A percentile compares a stretch with the other conserved stretches of the same genome.
phyloP scores from a whole-genome alignment of 2,888 invertebrate species.

The Encarsia formosa region DNA sequence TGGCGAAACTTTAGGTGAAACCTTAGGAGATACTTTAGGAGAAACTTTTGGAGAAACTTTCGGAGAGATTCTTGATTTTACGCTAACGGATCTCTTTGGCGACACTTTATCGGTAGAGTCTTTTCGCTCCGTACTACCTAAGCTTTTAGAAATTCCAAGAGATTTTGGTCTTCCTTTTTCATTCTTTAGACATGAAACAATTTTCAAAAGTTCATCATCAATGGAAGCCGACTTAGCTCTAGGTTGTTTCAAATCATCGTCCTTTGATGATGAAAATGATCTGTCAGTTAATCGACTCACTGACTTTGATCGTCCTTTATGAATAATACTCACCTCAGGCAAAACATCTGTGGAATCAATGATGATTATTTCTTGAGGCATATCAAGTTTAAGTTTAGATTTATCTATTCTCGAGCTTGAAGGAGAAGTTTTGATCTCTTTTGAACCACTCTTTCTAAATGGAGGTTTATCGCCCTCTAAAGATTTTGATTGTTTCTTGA shows the following conservation, averaged over 20 bases:
- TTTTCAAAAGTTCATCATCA: slow-evolving; percentile 46
- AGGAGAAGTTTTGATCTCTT: slow-evolving; percentile 41
- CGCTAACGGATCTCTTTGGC: slow-evolving; percentile 38
- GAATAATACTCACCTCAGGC: slow-evolving; percentile 48
- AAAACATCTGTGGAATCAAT: slow-evolving; percentile 47
- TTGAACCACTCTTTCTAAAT: slow-evolving; percentile 43
- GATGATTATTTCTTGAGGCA: slow-evolving; percentile 50
- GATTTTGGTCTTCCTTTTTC: slow-evolving; percentile 47
- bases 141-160: slow-evolving; percentile 47
- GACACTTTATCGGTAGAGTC: slow-evolving; percentile 46
- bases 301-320: slow-evolving; percentile 48
- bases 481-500: slow-evolving; percentile 49
- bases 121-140: slow-evolving; percentile 45
- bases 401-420: slow-evolving; percentile 46
- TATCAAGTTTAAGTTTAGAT: slow-evolving; percentile 46
- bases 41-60: slow-evolving; percentile 33
- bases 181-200: slow-evolving; percentile 30
- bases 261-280: slow-evolving; percentile 38
- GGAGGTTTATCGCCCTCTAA: slow-evolving; percentile 48
- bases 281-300: slow-evolving; percentile 43
- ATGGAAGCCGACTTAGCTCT: slow-evolving; percentile 46
- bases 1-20: slow-evolving; percentile 30
- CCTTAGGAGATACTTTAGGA: slow-evolving; percentile 49
- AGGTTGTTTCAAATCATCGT: slow-evolving; percentile 40
- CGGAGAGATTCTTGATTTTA: slow-evolving; percentile 43